Evolutionary conservation across 2,888 invertebrate species (phyloP).

Genomic region (Agrilus biguttatus): DNA sequence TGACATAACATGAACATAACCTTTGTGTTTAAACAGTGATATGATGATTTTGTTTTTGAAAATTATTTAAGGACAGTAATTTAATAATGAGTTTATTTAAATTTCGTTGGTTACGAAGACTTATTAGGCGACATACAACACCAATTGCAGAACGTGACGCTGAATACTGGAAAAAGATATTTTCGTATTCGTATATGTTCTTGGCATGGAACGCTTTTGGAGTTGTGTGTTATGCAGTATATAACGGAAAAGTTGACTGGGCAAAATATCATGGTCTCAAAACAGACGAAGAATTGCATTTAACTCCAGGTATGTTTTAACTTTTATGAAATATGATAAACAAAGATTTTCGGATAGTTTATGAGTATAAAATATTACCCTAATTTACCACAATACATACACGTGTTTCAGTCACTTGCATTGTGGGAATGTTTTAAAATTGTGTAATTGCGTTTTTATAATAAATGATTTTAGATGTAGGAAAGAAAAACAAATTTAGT

Average conservation of each 20-base stretch:
- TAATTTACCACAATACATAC: too few relatives aligned
- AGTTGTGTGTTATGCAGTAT: conserved; percentile 41
- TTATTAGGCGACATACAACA: conserved; percentile 34
- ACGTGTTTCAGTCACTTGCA: too few relatives aligned
- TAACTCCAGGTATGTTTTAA: conserved; percentile 40
- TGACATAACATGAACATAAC: background rate
- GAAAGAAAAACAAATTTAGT: too few relatives aligned
- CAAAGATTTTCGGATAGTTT: too few relatives aligned
- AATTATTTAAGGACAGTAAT: background rate
- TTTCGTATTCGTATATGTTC: conserved; percentile 48
- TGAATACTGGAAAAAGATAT: conserved; percentile 41
- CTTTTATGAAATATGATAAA: too few relatives aligned
- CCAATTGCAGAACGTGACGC: conserved; percentile 39
- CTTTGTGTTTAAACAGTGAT: too few relatives aligned
- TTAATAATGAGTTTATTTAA: conserved; percentile 28
- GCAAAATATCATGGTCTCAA: conserved; percentile 49
- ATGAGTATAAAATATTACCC: too few relatives aligned
- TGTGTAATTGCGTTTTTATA: background rate
- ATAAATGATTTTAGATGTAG: background rate
- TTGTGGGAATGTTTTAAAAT: too few relatives aligned
- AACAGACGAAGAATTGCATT: conserved; percentile 39
- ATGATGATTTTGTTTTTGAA: background rate
- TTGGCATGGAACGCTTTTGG: conserved; percentile 63
- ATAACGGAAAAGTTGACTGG: conserved; percentile 50
- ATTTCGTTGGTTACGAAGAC: conserved; percentile 35